Evolutionary conservation across 2,888 invertebrate genomes (phyloP).

Genomic region (Megamerina dolium): DNA sequence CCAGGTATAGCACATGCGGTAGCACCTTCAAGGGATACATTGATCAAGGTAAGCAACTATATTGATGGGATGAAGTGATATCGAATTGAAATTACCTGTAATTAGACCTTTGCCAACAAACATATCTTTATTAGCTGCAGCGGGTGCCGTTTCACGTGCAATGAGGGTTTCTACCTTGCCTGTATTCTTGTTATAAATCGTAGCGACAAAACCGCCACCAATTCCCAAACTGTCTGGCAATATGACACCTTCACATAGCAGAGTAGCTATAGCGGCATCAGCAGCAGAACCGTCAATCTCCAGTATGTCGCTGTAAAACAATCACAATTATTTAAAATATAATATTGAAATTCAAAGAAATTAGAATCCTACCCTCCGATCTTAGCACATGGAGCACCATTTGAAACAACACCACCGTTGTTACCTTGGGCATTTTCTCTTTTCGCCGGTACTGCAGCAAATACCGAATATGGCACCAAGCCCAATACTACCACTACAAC

Average conservation of each 20-base stretch:
- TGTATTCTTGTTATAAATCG: conserved; percentile 64
- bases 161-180: conserved; percentile 59
- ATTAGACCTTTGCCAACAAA: conserved; percentile 51
- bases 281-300: conserved; percentile 68
- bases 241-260: conserved; percentile 79
- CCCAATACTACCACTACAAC: background rate
- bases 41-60: no score
- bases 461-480: no score
- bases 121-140: conserved; percentile 62
- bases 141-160: conserved; percentile 74
- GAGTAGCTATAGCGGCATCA: conserved; percentile 79
- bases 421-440: no score
- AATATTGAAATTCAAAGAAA: no score
- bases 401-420: conserved; percentile 60
- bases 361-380: conserved; percentile 57
- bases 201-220: conserved; percentile 85
- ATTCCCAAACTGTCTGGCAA: conserved; percentile 81
- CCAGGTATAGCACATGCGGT: conserved; percentile 77
- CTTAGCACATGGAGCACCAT: conserved; percentile 66
- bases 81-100: conserved; percentile 20
- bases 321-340: conserved; percentile 23
- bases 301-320: conserved; percentile 67
- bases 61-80: no score
- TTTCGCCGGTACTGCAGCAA: no score
- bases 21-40: no score